Base-by-base conservation (phyloP, 2,888 invertebrate species). In the Hemicrepidius hirtus region DNA sequence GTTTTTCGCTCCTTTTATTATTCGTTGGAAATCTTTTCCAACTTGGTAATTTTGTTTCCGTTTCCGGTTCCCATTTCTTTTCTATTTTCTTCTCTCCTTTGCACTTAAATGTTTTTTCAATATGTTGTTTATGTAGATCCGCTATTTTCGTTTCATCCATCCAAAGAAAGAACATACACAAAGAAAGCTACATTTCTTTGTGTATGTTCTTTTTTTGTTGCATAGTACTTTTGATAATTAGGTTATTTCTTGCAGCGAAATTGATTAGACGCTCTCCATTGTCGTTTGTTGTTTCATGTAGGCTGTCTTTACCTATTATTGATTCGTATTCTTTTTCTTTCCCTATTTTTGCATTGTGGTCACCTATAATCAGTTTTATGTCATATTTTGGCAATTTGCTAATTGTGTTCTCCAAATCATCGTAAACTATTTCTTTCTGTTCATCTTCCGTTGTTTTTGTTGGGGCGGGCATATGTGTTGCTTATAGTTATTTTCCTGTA, bases 171-270 rank as follows among this genome's bases (percentile, higher is more conserved):
- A n/a, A n/a, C n/a, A n/a, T n/a, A n/a, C n/a, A n/a, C n/a, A n/a
- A n/a, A n/a, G n/a, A n/a, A n/a, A n/a, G n/a, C n/a, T n/a, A 40
- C 3, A 7, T 40, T 40, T 2, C 40, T 13, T 40, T 40, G 13
- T 46, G 46, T 46, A 37, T 37, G n/a, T 37, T 37, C 7, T 46
- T 20, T n/a, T 16, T 46, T 46, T 20, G 1, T 16, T 46, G 46
- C 46, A 20, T 46, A n/a, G n/a, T 46, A 9, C 46, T 46, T 4
- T 9, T 46, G 1, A 46, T 46, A 2, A 46, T 16, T 46, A 46
- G 46, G 9, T 46, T 20, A 5, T 16, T 20, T 46, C 18, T 20
- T 46, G 46, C 46, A 7, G 46, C 46, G 1, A 18, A 46, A 46
- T 46, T 46, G 20, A 3, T 18, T 46, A 40, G 7, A 4, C 1